A percentile compares a stretch with the other conserved stretches of the same genome.
Conservation (phyloP, 2,797 vertebrate species). For the Peromyscus aztecus region DNA sequence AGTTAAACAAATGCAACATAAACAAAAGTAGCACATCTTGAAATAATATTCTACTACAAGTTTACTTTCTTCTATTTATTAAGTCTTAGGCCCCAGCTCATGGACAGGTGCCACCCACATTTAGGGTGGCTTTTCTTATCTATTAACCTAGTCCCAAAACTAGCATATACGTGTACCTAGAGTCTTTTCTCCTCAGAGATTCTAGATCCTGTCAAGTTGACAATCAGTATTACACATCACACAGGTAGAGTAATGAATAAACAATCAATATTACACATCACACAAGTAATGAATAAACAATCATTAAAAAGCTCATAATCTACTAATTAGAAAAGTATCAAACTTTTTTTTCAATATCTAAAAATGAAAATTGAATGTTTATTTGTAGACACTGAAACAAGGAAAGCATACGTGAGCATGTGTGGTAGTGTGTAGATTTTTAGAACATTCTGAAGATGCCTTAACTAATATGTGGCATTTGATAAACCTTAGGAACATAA, state of each 20-base stretch:
- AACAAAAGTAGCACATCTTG: too few species aligned
- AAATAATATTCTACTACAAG: too few species aligned
- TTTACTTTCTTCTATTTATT: background rate
- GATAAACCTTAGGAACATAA: background rate
- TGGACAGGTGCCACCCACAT: background rate
- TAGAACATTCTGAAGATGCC: background rate
- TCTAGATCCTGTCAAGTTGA: background rate
- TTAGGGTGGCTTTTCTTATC: background rate
- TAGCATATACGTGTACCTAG: background rate
- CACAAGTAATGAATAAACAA: background rate
- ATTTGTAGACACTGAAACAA: background rate
- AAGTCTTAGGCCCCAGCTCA: rapidly evolving
- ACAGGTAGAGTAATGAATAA: too few species aligned
- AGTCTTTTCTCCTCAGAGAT: background rate
- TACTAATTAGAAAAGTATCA: background rate
- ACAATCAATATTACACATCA: background rate
- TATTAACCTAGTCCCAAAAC: background rate
- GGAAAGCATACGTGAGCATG: background rate
- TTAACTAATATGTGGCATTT: background rate
- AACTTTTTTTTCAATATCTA: background rate
- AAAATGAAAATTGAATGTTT: background rate
- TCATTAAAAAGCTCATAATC: background rate
- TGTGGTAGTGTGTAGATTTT: background rate
- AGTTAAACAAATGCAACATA: too few species aligned
- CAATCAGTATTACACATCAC: background rate